Conservation (phyloP, 2,113 vertebrate species). For the Misgurnus anguillicaudatus region DNA sequence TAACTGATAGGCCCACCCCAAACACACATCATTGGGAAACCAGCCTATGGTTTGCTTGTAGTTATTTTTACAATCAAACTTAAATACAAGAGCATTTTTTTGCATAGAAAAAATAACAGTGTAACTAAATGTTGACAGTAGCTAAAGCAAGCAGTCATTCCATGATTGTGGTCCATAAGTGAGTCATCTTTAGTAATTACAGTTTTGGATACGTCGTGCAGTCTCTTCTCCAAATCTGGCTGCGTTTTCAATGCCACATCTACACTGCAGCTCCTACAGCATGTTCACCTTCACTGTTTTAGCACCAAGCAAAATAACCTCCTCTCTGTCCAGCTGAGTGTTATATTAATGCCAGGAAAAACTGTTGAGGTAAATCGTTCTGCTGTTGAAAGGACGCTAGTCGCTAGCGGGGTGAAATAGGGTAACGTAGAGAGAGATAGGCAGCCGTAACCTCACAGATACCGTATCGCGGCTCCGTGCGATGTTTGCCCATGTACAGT, state of each 20-base stretch:
- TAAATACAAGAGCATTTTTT: too few species aligned
- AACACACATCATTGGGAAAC: too few species aligned
- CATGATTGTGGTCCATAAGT: neutral
- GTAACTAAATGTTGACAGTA: neutral
- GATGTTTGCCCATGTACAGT: constrained; percentile 35
- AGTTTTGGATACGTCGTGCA: too few species aligned
- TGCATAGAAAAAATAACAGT: neutral
- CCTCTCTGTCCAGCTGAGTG: constrained; percentile 28
- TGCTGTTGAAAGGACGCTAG: constrained; percentile 17
- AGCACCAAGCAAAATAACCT: constrained; percentile 33
- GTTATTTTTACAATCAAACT: too few species aligned
- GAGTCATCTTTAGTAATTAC: neutral
- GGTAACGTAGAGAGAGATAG: constrained; percentile 1
- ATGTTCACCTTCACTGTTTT: constrained; percentile 21
- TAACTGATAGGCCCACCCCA: too few species aligned
- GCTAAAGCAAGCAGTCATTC: neutral
- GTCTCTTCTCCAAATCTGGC: neutral
- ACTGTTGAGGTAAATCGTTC: constrained; percentile 21
- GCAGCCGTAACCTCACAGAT: neutral
- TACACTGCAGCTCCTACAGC: constrained; percentile 14
- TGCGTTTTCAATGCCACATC: neutral
- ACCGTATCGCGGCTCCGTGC: constrained; percentile 26
- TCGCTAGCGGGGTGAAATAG: constrained; percentile 14
- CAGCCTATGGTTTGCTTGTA: too few species aligned
- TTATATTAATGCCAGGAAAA: constrained; percentile 30